Conservation (phyloP, 2,113 vertebrate genomes). For the Rutilus rutilus region DNA sequence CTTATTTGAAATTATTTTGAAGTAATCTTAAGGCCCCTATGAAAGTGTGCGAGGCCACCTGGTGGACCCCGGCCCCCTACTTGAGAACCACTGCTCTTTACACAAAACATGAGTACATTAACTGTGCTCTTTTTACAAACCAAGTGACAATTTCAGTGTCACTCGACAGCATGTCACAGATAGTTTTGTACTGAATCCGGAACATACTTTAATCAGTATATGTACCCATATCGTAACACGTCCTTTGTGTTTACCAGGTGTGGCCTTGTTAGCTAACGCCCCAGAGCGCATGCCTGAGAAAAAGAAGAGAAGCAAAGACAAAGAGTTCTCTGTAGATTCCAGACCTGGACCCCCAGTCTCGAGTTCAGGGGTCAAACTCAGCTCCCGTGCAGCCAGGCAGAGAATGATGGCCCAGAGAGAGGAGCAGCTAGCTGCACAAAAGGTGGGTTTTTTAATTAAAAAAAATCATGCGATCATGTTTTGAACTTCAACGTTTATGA, state of each 20-base stretch:
- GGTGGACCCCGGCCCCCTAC: background rate
- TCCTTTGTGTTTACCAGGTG: conserved; percentile 73
- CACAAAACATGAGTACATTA: background rate
- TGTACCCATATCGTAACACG: background rate
- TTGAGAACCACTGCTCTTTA: background rate
- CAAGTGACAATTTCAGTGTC: background rate
- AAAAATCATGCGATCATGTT: background rate
- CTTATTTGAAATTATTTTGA: background rate
- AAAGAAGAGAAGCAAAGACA: conserved; percentile 75
- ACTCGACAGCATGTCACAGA: background rate
- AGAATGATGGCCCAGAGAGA: conserved; percentile 83
- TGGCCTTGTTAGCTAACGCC: conserved; percentile 90
- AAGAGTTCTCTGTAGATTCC: conserved; percentile 73
- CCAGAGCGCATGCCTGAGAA: conserved; percentile 86
- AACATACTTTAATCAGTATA: background rate
- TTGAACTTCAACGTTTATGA: background rate
- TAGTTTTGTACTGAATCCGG: background rate
- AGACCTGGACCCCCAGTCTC: conserved; percentile 60
- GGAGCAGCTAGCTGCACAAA: conserved; percentile 86
- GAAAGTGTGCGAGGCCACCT: background rate
- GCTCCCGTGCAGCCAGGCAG: conserved; percentile 83
- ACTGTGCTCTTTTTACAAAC: background rate
- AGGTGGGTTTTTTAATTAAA: conserved; percentile 69
- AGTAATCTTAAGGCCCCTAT: background rate
- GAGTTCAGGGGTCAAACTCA: conserved; percentile 71